These are phyloP conservation scores for Dendroctonus valens DNA, from an alignment of 1,140 invertebrate genomes.

Conservation along the genomic window DNA sequence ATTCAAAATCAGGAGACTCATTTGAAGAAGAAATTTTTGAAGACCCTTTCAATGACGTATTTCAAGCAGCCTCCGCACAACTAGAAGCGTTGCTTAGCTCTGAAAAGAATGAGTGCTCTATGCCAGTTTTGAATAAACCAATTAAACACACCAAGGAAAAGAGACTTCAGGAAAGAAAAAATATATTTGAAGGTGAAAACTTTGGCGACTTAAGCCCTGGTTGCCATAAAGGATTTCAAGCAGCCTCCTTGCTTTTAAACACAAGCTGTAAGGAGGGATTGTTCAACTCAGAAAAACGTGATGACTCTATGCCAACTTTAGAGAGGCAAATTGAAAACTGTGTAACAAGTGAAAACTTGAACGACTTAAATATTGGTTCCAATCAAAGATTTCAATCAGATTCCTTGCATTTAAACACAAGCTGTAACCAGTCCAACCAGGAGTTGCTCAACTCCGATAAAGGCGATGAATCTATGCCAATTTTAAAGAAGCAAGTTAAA, in stretches of 20 bases:
- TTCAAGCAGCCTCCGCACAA: not conserved
- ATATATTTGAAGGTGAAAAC: conserved; percentile 25
- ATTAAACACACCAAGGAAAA: not conserved
- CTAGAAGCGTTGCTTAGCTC: too few relatives aligned
- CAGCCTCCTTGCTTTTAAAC: not conserved
- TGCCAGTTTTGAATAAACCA: not conserved
- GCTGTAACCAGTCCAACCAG: too few relatives aligned
- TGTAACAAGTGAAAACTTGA: conserved; percentile 19
- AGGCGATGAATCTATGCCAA: not conserved
- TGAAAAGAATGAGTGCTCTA: too few relatives aligned
- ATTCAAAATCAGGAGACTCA: conserved; percentile 5
- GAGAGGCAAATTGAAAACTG: not conserved
- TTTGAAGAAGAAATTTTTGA: conserved; percentile 26
- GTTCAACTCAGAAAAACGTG: not conserved
- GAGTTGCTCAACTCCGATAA: too few relatives aligned
- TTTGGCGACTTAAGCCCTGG: conserved; percentile 15
- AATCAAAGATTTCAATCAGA: not conserved
- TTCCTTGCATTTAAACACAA: not conserved
- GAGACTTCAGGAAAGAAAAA: conserved; percentile 1
- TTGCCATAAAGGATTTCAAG: conserved; percentile 10
- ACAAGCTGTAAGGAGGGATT: not conserved
- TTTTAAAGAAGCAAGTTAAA: not conserved
- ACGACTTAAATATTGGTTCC: conserved; percentile 20
- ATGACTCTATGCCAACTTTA: not conserved
- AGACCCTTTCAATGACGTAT: not conserved